A percentile compares a stretch with the other conserved stretches of the same genome.
phyloP scores from a whole-genome alignment of 2,113 vertebrate species.

The Natator depressus region DNA sequence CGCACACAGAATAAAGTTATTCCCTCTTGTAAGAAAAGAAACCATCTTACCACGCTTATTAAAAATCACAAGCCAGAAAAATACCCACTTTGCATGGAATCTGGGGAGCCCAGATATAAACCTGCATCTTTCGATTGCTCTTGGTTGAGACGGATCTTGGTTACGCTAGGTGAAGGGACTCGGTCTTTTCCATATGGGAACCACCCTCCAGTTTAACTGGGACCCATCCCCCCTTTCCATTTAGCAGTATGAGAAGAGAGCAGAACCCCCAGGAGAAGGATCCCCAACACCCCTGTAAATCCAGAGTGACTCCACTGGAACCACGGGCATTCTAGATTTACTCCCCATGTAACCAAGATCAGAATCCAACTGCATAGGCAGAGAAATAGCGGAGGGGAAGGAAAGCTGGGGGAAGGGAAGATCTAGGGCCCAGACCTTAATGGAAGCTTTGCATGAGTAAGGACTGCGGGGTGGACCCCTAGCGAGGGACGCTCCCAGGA shows the following conservation, averaged over 20 bases:
- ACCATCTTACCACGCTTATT: not conserved
- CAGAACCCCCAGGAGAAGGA: not conserved
- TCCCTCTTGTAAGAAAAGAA: not conserved
- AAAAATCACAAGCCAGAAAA: not conserved
- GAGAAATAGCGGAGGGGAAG: not conserved
- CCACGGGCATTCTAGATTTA: not conserved
- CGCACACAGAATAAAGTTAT: accelerated
- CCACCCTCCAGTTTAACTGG: not conserved
- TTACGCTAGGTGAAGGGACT: not conserved
- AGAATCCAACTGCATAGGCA: not conserved
- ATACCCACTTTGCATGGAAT: not conserved
- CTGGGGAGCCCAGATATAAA: not conserved
- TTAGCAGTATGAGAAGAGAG: not conserved
- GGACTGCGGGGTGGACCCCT: not conserved
- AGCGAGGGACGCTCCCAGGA: not conserved
- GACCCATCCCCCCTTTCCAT: not conserved
- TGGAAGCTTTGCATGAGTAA: not conserved
- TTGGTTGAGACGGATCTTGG: not conserved
- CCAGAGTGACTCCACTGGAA: not conserved
- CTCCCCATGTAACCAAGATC: not conserved
- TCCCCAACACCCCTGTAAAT: not conserved
- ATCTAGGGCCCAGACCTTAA: not conserved
- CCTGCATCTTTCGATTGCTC: not conserved
- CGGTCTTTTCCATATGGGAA: too few relatives aligned
- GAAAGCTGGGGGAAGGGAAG: not conserved